phyloP scores from a whole-genome alignment of 2,797 vertebrate genomes.

The Thalassophryne amazonica region DNA sequence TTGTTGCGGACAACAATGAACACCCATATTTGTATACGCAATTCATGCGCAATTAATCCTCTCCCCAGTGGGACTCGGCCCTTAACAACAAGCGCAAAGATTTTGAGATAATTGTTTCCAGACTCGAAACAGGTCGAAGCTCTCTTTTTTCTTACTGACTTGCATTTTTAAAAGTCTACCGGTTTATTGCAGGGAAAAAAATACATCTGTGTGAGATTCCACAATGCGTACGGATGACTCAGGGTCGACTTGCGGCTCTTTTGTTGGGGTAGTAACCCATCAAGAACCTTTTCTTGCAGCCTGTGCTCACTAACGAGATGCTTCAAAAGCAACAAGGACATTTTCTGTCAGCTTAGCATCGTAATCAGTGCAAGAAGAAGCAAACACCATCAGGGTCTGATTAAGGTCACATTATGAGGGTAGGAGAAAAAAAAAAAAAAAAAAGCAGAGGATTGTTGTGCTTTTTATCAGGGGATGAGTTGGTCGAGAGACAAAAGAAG shows the following conservation, averaged over 20 bases:
- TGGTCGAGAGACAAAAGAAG: conserved; percentile 56
- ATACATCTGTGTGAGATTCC: too few relatives aligned
- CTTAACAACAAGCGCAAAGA: too few relatives aligned
- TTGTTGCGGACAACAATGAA: too few relatives aligned
- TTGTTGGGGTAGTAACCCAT: conserved; percentile 5
- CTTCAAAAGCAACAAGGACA: conserved; percentile 8
- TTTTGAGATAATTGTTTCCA: too few relatives aligned
- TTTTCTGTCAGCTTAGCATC: conserved; percentile 26
- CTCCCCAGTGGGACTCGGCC: too few relatives aligned
- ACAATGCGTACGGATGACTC: not conserved
- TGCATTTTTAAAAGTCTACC: too few relatives aligned
- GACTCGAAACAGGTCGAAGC: too few relatives aligned
- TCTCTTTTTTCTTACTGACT: too few relatives aligned
- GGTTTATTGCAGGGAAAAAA: too few relatives aligned
- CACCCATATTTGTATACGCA: too few relatives aligned
- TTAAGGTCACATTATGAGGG: conserved; percentile 53
- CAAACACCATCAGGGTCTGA: conserved; percentile 36
- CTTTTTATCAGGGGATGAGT: conserved; percentile 60
- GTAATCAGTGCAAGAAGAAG: conserved; percentile 10
- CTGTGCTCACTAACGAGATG: conserved; percentile 10
- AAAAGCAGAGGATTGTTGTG: conserved; percentile 38
- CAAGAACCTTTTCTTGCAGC: not conserved
- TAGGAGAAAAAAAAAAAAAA: conserved; percentile 31
- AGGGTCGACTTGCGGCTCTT: conserved; percentile 5
- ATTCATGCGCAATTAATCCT: too few relatives aligned